Evolutionary conservation across 2,888 invertebrate genomes (phyloP), one percentile per base, ranked within the genome.

Genomic region (Philaethria dido): DNA sequence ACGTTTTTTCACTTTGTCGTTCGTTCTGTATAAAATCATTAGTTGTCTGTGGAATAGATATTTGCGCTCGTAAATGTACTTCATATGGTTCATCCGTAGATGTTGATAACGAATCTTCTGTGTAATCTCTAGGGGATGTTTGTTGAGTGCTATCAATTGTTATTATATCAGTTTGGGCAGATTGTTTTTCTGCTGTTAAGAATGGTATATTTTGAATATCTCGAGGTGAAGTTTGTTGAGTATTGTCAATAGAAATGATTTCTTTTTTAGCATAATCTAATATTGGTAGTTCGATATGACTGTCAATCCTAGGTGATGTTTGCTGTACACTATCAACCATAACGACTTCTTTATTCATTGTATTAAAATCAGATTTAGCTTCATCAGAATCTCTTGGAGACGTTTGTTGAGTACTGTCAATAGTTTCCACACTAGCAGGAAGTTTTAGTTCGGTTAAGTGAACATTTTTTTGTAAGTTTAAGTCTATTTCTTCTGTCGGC

Each of bases 121-220:
- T 93, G 42, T 88, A 85, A 16, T 92, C 82, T 71, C 94, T 93
- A 2, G 96, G 94, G 29, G 94, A 93, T 14, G 95, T 95, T 84
- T 95, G 88, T 79, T 86, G 75, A 60, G 78, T 73, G 36, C 69
- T 69, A 80, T 91, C 77, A 14, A 69, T 65, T 48, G 74, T 73
- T 20, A 65, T 59, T 29, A 73, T 42, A 29, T 68, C 33, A 64
- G 66, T 69, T 54, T 70, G 70, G 36, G 50, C n/a, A 52, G 33
- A 11, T 25, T 48, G 63, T 42, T 59, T 39, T 65, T 59, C 61
- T 14, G 63, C 16, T 18, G 25, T 44, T 59, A 47, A 39, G 11
- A 65, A 20, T 42, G 55, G 55, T 20, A 48, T 42, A 69, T 72
- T 62, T 20, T 55, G 14, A 50, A 72, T 54, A 29, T 69, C 68